phyloP scores from a whole-genome alignment of 1,140 invertebrate genomes.

The Melipona quadrifasciata region DNA sequence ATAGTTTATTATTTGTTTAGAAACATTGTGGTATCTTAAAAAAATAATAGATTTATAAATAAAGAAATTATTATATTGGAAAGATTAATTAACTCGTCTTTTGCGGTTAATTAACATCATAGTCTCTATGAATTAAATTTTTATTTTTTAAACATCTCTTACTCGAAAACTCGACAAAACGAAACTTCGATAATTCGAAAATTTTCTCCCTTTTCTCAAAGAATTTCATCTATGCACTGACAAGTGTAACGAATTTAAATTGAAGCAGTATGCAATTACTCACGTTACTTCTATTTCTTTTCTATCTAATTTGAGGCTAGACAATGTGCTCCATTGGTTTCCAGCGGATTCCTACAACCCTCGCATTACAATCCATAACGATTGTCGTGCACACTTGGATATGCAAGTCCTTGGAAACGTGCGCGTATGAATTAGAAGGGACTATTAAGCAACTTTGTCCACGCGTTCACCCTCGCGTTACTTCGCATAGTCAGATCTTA shows the following conservation, averaged over 20 bases:
- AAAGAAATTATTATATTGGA: no score
- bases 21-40: no score
- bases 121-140: no score
- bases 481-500: conserved; percentile 70
- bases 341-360: conserved; percentile 5
- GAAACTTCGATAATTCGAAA: no score
- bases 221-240: no score
- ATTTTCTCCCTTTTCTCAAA: no score
- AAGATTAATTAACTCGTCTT: no score
- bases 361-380: conserved; percentile 25
- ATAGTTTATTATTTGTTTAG: no score
- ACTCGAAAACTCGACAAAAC: no score
- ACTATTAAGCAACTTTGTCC: conserved; percentile 55
- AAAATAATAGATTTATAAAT: no score
- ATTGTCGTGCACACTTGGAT: neutral
- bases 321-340: neutral
- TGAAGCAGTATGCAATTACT: neutral
- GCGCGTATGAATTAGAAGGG: conserved; percentile 46
- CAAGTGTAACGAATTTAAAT: neutral
- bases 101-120: no score
- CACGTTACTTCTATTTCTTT: neutral
- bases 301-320: neutral
- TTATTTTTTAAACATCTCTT: no score
- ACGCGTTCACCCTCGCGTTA: conserved; percentile 28
- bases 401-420: conserved; percentile 6